phyloP scores from a whole-genome alignment of 2,797 vertebrate species.

The Poecilia velifera region DNA sequence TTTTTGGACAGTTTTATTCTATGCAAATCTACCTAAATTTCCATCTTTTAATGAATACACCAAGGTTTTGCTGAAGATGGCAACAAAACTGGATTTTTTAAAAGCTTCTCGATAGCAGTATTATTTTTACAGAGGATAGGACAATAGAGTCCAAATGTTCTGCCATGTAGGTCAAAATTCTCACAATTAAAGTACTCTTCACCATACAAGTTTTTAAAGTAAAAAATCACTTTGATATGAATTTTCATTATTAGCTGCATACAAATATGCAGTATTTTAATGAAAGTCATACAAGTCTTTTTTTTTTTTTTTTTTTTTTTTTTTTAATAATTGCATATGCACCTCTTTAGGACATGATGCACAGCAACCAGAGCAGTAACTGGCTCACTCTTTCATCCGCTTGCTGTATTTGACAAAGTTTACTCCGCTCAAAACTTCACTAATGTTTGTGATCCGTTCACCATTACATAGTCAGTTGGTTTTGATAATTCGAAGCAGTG shows the following conservation, averaged over 20 bases:
- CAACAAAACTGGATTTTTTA: neutral
- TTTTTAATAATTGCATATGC: neutral
- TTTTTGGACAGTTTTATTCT: neutral
- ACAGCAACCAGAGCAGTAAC: neutral
- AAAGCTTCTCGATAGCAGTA: neutral
- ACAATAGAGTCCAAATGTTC: neutral
- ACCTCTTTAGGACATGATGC: neutral
- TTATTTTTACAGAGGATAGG: neutral
- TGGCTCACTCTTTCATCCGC: neutral
- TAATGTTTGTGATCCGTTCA: neutral
- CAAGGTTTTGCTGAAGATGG: neutral
- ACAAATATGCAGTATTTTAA: neutral
- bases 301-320: too few species aligned
- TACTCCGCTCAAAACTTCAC: neutral
- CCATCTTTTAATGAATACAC: neutral
- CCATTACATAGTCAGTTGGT: neutral
- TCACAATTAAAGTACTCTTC: neutral
- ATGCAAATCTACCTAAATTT: neutral
- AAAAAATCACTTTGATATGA: neutral
- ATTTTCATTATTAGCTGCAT: neutral
- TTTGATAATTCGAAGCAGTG: slow-evolving; percentile 14
- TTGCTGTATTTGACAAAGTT: neutral
- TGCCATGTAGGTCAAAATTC: neutral
- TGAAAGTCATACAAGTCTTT: too few species aligned
- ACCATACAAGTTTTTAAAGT: neutral